A percentile compares a stretch with the other conserved stretches of the same genome.
These are phyloP conservation scores for Oxystoma pomonae DNA, from an alignment of 2,888 invertebrate genomes.

Conservation along the genomic window DNA sequence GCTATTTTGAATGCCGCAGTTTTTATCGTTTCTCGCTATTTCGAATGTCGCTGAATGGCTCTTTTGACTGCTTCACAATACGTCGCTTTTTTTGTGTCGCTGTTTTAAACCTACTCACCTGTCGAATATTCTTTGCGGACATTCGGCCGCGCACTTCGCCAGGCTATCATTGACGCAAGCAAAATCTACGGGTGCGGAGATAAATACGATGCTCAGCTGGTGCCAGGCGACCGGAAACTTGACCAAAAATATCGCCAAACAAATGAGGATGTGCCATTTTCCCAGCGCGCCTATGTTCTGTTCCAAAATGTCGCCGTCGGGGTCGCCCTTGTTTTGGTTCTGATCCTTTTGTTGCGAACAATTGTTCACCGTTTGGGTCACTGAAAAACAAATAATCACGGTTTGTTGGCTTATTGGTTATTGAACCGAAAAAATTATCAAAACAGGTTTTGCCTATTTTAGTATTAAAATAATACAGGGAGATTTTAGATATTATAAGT, in stretches of 20 bases:
- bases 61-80: not conserved
- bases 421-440: not conserved
- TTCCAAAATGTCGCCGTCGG: slow-evolving; percentile 57
- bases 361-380: not conserved
- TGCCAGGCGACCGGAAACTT: slow-evolving; percentile 76
- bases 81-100: not conserved
- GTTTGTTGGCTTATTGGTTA: not conserved
- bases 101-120: slow-evolving; percentile 45
- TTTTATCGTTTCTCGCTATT: no score
- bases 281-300: slow-evolving; percentile 69
- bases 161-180: slow-evolving; percentile 45
- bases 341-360: not conserved
- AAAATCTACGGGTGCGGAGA: slow-evolving; percentile 63
- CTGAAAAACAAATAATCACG: not conserved
- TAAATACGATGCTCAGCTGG: slow-evolving; percentile 72
- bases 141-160: slow-evolving; percentile 55
- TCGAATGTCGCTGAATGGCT: not conserved
- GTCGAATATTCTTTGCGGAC: slow-evolving; percentile 40
- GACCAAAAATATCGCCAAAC: slow-evolving; percentile 56
- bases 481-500: no score
- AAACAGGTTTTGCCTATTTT: no score
- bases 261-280: slow-evolving; percentile 71
- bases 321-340: not conserved
- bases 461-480: no score
- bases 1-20: no score